Conservation (phyloP, 2,888 invertebrate species). For the Lasioglossum calceatum region DNA sequence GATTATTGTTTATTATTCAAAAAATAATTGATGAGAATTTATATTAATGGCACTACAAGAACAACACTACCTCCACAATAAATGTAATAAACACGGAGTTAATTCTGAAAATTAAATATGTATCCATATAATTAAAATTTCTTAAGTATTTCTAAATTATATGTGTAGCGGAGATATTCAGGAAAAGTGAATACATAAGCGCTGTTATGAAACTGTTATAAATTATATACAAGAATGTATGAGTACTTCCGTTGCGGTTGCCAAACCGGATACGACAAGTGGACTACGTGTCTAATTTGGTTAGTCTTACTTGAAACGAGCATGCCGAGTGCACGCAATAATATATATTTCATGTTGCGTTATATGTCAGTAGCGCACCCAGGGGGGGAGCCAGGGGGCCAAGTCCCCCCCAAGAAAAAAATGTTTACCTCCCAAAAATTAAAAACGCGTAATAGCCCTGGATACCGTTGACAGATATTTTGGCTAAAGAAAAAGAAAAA, state of each 20-base stretch:
- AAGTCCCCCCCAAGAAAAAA: no score
- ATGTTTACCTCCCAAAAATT: no score
- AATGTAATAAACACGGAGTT: neutral
- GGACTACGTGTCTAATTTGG: slow-evolving; percentile 1
- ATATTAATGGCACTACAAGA: neutral
- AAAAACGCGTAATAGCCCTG: no score
- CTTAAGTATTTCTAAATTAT: neutral
- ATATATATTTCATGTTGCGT: neutral
- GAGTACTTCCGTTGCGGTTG: neutral
- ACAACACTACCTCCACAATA: neutral
- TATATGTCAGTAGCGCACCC: neutral
- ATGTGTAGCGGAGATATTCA: neutral
- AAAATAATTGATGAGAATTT: neutral
- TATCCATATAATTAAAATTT: neutral
- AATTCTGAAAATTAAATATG: neutral
- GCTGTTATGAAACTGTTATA: neutral
- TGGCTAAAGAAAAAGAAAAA: no score
- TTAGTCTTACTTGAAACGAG: neutral
- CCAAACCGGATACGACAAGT: neutral
- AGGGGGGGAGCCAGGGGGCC: no score
- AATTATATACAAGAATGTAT: neutral
- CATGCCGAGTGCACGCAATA: neutral
- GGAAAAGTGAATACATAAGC: neutral
- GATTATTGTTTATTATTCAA: neutral
- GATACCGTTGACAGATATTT: no score